phyloP scores from a whole-genome alignment of 2,113 vertebrate species.

The Dromas ardeola region DNA sequence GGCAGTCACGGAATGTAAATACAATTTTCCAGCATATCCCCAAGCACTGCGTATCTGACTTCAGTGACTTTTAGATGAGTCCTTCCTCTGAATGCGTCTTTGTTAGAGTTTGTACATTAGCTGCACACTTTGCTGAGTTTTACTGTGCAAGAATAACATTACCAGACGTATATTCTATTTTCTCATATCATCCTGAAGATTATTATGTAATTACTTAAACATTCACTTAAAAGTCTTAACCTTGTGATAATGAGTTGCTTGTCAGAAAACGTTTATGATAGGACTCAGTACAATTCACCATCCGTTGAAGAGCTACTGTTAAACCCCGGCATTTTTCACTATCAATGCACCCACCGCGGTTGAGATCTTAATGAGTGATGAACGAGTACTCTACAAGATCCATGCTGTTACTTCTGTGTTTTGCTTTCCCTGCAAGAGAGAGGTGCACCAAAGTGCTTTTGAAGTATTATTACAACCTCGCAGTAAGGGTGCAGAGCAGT shows the following conservation, averaged over 20 bases:
- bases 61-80: not conserved
- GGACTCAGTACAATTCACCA: not conserved
- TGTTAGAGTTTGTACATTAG: not conserved
- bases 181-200: not conserved
- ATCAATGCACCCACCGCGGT: not conserved
- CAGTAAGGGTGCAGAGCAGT: not conserved
- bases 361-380: rapidly evolving
- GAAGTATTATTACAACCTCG: not conserved
- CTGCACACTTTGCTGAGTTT: not conserved
- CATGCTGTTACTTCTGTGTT: not conserved
- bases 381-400: not conserved
- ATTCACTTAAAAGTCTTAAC: not conserved
- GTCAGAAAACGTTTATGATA: not conserved
- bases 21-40: not conserved
- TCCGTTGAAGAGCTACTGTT: not conserved
- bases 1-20: not conserved
- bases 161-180: not conserved
- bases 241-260: not conserved
- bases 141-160: not conserved
- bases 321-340: not conserved
- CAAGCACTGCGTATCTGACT: not conserved
- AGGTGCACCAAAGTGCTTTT: not conserved
- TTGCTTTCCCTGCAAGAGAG: not conserved
- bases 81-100: not conserved
- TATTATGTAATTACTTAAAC: not conserved